phyloP scores from a whole-genome alignment of 2,797 vertebrate genomes.

The Paedocypris micromegethes region DNA sequence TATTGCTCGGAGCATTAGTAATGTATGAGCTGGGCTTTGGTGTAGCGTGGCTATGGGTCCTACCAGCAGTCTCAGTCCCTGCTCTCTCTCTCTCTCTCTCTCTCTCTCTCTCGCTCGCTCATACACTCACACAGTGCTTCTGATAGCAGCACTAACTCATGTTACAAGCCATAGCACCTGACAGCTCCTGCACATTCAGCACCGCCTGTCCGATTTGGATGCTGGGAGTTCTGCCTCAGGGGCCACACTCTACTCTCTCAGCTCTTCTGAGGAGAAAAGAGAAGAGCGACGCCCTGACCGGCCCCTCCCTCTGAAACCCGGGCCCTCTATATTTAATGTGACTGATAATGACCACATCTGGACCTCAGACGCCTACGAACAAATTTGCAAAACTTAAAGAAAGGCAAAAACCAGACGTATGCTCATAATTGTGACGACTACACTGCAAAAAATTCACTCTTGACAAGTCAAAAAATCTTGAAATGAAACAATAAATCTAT shows the following conservation, averaged over 20 bases:
- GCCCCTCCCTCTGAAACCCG: slow-evolving; percentile 24
- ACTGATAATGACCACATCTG: slow-evolving; percentile 33
- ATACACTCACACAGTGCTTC: slow-evolving; percentile 41
- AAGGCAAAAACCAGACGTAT: too few relatives aligned
- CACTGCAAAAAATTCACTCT: too few relatives aligned
- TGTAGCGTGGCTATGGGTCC: slow-evolving; percentile 49
- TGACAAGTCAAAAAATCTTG: too few relatives aligned
- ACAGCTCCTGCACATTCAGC: slow-evolving; percentile 67
- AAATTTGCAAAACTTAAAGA: too few relatives aligned
- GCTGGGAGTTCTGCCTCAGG: slow-evolving; percentile 58
- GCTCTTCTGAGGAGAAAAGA: slow-evolving; percentile 46
- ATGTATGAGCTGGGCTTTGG: slow-evolving; percentile 63
- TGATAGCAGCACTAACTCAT: slow-evolving; percentile 62
- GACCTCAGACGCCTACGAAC: slow-evolving; percentile 19
- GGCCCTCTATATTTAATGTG: slow-evolving; percentile 37
- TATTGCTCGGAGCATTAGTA: slow-evolving; percentile 61
- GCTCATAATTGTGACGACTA: too few relatives aligned
- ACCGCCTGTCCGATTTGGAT: slow-evolving; percentile 61
- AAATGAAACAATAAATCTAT: too few relatives aligned
- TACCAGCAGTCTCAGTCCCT: slow-evolving; percentile 45
- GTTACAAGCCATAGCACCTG: slow-evolving; percentile 58
- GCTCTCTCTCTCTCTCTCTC: slow-evolving; percentile 38
- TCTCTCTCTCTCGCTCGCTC: slow-evolving; percentile 34
- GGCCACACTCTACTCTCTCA: slow-evolving; percentile 57
- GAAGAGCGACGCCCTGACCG: slow-evolving; percentile 22